Conservation (phyloP, 2,888 invertebrate genomes). For the Scelioninae gen. 1 region DNA sequence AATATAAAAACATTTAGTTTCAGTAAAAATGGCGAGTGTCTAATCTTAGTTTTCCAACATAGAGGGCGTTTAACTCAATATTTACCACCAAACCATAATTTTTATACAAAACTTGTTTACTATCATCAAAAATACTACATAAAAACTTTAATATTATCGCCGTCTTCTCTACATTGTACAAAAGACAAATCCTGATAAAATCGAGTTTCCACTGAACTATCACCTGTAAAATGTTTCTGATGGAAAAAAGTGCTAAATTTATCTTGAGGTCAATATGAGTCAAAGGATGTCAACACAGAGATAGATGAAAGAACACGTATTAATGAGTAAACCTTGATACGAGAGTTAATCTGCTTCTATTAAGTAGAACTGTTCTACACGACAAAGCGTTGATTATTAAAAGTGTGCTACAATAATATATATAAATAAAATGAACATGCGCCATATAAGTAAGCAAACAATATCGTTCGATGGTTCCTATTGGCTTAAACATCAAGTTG, state of each 20-base stretch:
- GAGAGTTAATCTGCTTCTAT: constrained; percentile 61
- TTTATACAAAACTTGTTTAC: too few species aligned
- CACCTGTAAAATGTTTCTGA: too few species aligned
- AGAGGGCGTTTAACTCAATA: too few species aligned
- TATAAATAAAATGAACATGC: constrained; percentile 66
- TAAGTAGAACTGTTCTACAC: constrained; percentile 57
- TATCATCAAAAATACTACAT: too few species aligned
- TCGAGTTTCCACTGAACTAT: too few species aligned
- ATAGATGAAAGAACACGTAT: constrained; percentile 49
- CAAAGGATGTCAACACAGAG: constrained; percentile 30
- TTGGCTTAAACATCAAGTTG: constrained; percentile 18
- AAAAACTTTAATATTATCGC: too few species aligned
- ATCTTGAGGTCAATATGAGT: constrained; percentile 19
- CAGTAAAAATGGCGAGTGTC: too few species aligned
- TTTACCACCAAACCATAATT: too few species aligned
- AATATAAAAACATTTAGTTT: too few species aligned
- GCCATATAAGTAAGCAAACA: constrained; percentile 64
- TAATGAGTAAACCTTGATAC: constrained; percentile 45
- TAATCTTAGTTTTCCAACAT: too few species aligned
- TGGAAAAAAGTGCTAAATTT: background rate
- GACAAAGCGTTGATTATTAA: constrained; percentile 63
- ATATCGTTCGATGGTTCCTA: constrained; percentile 34
- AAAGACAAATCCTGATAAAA: too few species aligned
- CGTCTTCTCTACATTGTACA: too few species aligned
- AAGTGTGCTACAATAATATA: constrained; percentile 54